Evolutionary conservation across 2,113 vertebrate species (phyloP).

Genomic region (Crotalus horridus): DNA sequence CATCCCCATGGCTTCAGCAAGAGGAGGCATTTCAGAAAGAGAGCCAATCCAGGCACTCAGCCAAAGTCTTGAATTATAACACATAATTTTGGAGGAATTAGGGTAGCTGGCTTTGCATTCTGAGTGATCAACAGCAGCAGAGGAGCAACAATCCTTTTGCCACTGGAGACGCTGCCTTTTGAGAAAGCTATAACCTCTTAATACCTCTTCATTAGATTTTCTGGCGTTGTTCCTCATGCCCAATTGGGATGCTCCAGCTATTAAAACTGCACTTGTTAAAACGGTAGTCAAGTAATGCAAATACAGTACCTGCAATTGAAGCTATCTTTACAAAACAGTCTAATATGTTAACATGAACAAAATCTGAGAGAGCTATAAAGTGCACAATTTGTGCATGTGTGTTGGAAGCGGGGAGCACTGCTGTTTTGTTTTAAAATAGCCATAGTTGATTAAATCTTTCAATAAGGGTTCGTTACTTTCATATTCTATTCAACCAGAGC

Average conservation of each 20-base stretch:
- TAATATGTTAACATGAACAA: background rate
- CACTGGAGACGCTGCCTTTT: background rate
- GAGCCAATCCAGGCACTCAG: slow-evolving; percentile 31
- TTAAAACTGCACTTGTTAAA: slow-evolving; percentile 5
- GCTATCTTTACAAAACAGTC: background rate
- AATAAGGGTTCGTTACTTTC: accelerated
- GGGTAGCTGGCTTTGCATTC: slow-evolving; percentile 22
- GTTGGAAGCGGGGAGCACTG: background rate
- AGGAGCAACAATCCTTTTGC: slow-evolving; percentile 19
- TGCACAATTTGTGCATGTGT: background rate
- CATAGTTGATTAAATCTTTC: slow-evolving; percentile 10
- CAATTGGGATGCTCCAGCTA: background rate
- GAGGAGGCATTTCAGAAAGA: slow-evolving; percentile 25
- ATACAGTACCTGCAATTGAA: background rate
- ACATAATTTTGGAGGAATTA: slow-evolving; percentile 24
- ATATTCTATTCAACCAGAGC: slow-evolving; percentile 21
- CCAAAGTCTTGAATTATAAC: slow-evolving; percentile 36
- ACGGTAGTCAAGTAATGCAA: background rate
- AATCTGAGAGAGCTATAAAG: background rate
- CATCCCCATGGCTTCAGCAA: slow-evolving; percentile 57
- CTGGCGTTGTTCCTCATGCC: background rate
- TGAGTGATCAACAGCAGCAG: slow-evolving; percentile 21
- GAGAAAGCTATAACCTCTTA: background rate
- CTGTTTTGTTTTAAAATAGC: background rate
- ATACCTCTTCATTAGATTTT: background rate